These are phyloP conservation scores for Echinarachnius parma DNA, from an alignment of 53 echinoderm and acorn worm species.

Conservation along the genomic window DNA sequence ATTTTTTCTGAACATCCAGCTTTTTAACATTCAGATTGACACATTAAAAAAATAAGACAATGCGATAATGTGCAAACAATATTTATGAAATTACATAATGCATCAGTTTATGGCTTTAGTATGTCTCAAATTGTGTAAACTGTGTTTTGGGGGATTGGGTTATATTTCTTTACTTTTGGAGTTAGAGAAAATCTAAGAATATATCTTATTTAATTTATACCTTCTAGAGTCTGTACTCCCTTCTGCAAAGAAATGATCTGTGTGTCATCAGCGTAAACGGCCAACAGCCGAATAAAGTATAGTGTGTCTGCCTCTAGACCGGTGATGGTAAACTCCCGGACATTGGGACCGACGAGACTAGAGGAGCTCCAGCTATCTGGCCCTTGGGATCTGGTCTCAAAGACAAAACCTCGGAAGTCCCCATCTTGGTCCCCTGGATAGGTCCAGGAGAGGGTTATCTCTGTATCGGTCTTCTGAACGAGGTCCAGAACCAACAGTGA, in stretches of 20 bases:
- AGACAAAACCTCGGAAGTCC: slow-evolving; percentile 5
- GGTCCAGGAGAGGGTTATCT: background rate
- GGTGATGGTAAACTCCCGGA: background rate
- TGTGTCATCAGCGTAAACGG: background rate
- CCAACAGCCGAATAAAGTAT: slow-evolving; percentile 26
- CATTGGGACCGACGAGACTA: background rate
- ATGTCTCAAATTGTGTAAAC: no score
- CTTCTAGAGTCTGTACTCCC: background rate
- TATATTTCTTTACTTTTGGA: no score
- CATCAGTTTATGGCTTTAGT: no score
- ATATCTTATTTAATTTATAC: background rate
- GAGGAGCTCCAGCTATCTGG: background rate
- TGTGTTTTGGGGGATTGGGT: no score
- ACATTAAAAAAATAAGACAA: no score
- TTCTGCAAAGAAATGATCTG: slow-evolving; percentile 12
- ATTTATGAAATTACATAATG: no score
- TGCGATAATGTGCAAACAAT: no score
- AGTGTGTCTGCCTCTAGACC: slow-evolving; percentile 6
- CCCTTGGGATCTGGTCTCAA: background rate
- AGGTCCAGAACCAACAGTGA: slow-evolving; percentile 18
- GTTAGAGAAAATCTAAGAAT: no score
- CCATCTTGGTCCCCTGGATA: background rate
- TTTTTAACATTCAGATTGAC: no score
- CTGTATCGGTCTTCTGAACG: background rate
- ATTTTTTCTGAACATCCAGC: no score